These are phyloP conservation scores for Drosophila lacicola DNA, from an alignment of 2,888 invertebrate genomes.

Conservation along the genomic window DNA sequence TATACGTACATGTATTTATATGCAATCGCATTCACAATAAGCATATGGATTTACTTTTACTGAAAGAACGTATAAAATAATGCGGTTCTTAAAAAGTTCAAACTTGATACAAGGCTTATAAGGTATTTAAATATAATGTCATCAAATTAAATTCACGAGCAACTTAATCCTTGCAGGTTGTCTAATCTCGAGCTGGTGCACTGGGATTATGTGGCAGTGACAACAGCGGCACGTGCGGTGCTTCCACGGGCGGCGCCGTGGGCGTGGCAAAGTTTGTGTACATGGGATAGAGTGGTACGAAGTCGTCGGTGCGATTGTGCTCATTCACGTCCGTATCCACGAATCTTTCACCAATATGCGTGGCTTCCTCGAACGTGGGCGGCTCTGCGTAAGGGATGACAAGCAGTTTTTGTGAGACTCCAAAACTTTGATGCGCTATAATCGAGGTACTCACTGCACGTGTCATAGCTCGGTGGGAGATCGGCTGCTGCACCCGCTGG, in stretches of 20 bases:
- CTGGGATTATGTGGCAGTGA: constrained; percentile 31
- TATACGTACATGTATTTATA: background rate
- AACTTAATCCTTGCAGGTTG: no score
- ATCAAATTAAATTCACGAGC: background rate
- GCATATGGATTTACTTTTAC: background rate
- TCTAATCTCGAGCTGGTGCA: constrained; percentile 27
- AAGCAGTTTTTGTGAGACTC: no score
- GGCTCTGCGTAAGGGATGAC: constrained; percentile 52
- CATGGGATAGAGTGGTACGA: constrained; percentile 77
- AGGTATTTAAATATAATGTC: background rate
- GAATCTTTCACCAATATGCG: constrained; percentile 59
- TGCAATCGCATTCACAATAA: background rate
- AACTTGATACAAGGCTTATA: background rate
- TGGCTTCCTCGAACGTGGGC: constrained; percentile 73
- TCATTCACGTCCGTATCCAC: constrained; percentile 69
- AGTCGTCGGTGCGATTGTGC: constrained; percentile 65
- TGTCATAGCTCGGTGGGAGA: constrained; percentile 70
- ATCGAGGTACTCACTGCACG: constrained; percentile 56
- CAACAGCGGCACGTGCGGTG: constrained; percentile 19
- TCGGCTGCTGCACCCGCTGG: constrained; percentile 54
- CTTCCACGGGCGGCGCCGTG: constrained; percentile 42
- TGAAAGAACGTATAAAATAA: background rate
- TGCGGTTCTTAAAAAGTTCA: background rate
- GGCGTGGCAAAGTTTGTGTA: constrained; percentile 72
- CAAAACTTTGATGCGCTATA: no score